A percentile compares a stretch with the other conserved stretches of the same genome.
These are phyloP conservation scores for Himalopsyche phryganea DNA, from an alignment of 1,140 invertebrate genomes.

Conservation along the genomic window DNA sequence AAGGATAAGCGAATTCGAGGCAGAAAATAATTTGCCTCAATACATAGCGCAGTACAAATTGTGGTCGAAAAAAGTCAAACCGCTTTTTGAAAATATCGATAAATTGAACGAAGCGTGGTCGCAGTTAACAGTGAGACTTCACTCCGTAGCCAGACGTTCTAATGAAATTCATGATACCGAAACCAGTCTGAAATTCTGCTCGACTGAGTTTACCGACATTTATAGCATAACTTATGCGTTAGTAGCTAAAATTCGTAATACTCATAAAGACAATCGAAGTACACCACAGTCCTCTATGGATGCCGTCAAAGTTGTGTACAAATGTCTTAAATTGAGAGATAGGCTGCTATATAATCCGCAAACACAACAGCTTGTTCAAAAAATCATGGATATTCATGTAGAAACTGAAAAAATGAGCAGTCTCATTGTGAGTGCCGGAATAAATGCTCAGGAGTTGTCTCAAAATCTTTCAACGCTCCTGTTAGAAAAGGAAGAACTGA, in stretches of 20 bases:
- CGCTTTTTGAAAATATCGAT: slow-evolving; percentile 39
- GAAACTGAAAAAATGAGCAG: slow-evolving; percentile 44
- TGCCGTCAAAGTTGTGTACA: slow-evolving; percentile 44
- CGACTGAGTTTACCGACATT: slow-evolving; percentile 39
- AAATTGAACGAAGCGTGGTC: slow-evolving; percentile 45
- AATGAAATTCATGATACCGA: slow-evolving; percentile 43
- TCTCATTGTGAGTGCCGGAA: slow-evolving; percentile 41
- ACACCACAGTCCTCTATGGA: slow-evolving; percentile 42
- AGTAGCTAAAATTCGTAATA: slow-evolving; percentile 38
- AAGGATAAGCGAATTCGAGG: slow-evolving; percentile 39
- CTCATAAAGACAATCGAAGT: slow-evolving; percentile 41
- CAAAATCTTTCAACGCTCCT: slow-evolving; percentile 32
- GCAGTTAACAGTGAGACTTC: slow-evolving; percentile 42
- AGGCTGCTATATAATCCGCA: slow-evolving; percentile 43
- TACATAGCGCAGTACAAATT: slow-evolving; percentile 3
- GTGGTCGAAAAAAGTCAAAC: slow-evolving; percentile 31
- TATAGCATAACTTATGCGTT: slow-evolving; percentile 39
- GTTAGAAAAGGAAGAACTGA: slow-evolving; percentile 18
- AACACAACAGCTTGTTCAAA: slow-evolving; percentile 43
- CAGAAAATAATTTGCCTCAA: slow-evolving; percentile 11
- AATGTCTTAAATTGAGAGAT: slow-evolving; percentile 46
- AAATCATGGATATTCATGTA: slow-evolving; percentile 44
- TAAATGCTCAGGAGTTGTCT: slow-evolving; percentile 41
- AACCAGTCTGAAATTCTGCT: slow-evolving; percentile 41
- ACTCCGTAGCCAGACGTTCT: slow-evolving; percentile 45